Conservation (phyloP, 2,888 invertebrate species). For the Cepaea hortensis region DNA sequence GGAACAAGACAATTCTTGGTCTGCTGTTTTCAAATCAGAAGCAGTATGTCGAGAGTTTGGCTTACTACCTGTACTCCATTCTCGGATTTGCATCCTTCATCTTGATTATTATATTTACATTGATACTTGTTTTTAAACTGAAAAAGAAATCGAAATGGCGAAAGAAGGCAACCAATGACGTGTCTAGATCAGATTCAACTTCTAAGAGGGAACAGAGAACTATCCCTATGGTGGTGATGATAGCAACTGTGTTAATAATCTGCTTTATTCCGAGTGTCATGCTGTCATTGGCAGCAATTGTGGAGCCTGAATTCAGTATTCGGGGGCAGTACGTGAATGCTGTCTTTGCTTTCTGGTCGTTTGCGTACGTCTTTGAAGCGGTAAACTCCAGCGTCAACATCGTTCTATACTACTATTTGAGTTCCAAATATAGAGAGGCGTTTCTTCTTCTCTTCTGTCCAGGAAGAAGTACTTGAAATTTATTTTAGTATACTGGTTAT, state of each 20-base stretch:
- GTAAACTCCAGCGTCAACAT: too few relatives aligned
- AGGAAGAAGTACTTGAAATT: background rate
- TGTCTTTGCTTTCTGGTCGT: background rate
- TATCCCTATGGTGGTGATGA: background rate
- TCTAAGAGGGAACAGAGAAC: background rate
- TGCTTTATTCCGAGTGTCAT: background rate
- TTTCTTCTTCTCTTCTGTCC: background rate
- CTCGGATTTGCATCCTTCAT: background rate
- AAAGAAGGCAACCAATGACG: background rate
- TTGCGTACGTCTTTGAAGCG: background rate
- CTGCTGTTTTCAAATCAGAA: background rate
- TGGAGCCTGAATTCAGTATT: background rate
- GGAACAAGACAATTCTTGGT: background rate
- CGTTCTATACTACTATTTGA: background rate
- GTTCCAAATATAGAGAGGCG: constrained; percentile 1
- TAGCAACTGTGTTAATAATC: background rate
- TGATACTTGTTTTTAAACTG: background rate
- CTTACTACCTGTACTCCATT: background rate
- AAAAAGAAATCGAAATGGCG: background rate
- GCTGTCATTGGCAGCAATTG: background rate
- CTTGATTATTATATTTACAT: background rate
- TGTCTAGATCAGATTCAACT: background rate
- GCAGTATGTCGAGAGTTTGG: background rate
- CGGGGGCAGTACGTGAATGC: background rate
- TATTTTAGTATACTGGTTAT: background rate